These are phyloP conservation scores for Butorides virescens DNA, from an alignment of 2,113 vertebrate species.

Conservation along the genomic window DNA sequence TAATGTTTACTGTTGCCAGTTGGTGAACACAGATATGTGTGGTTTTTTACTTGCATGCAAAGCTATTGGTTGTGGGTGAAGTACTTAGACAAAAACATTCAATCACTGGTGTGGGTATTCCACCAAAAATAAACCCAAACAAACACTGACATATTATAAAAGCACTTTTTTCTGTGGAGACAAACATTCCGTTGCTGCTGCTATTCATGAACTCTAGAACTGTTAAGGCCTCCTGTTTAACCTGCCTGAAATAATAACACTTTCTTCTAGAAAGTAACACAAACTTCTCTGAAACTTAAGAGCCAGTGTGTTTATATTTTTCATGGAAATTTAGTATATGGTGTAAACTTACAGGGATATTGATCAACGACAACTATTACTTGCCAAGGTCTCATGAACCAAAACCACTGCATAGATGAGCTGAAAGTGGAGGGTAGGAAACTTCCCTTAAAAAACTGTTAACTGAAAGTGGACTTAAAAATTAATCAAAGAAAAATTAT, in stretches of 20 bases:
- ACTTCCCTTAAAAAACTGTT: not conserved
- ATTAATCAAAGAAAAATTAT: not conserved
- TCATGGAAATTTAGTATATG: not conserved
- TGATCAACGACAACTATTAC: not conserved
- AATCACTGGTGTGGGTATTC: not conserved
- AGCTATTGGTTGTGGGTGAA: slow-evolving; percentile 22
- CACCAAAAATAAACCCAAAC: slow-evolving; percentile 55
- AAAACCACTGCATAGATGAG: not conserved
- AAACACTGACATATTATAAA: not conserved
- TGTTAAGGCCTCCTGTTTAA: not conserved
- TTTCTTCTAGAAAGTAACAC: not conserved
- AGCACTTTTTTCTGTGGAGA: not conserved
- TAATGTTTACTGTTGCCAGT: slow-evolving; percentile 40
- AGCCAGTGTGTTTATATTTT: not conserved
- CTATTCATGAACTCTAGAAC: not conserved
- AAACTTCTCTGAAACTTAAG: not conserved
- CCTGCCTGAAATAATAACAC: not conserved
- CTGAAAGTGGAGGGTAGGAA: not conserved
- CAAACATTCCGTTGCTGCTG: not conserved
- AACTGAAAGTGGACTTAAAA: not conserved
- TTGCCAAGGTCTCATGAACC: not conserved
- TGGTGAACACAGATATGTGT: slow-evolving; percentile 16
- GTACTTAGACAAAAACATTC: slow-evolving; percentile 36
- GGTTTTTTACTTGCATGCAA: slow-evolving; percentile 40
- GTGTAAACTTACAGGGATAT: not conserved